Base-by-base conservation (phyloP, 2,113 vertebrate genomes). In the Carlito syrichta region DNA sequence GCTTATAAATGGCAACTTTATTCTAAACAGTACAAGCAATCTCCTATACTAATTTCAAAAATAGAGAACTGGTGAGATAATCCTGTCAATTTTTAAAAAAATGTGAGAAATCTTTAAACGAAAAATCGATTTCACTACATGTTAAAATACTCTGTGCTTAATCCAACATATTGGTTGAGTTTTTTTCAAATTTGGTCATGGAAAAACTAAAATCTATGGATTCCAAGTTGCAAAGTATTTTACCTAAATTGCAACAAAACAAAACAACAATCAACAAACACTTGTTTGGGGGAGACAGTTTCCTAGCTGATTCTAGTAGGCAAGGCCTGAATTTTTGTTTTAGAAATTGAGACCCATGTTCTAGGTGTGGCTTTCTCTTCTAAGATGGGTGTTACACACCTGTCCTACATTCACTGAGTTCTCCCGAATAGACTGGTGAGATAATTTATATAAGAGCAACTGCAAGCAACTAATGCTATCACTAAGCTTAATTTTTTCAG, bases 131-230 rank as follows among this genome's bases (percentile, higher is more conserved):
- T 58, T 86, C 13, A n/a, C 23, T 43, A 40, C 20, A 43, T 52
- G n/a, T 7, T 86, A 13, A 95, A 81, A 86, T 86, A 25, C 45
- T 74, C 48, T 89, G 56, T 76, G 23, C 7, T 68, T 95, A 78
- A 58, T 86, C 6, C 14, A 93, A 32, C 27, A 54, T 43, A 48
- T 19, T 40, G 16, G 50, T 63, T 79, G 22, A 74, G 62, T 89
- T 81, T 12, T 90, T 86, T 86, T 43, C 56, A 86, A 14, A 83
- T 91, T 71, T 71, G 22, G 77, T n/a, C 13, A 84, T 35, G 43
- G 60, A 69, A 78, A 82, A 95, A 68, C 14, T 83, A 88, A 96
- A 91, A 54, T 62, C 63, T 86, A 74, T 54, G 22, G 30, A 94
- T 76, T 76, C 23, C 23, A 87, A 68, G 25, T 69, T 82, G 32